A percentile compares a stretch with the other conserved stretches of the same genome.
Conservation (phyloP, 2,113 vertebrate genomes). For the Bos indicus region DNA sequence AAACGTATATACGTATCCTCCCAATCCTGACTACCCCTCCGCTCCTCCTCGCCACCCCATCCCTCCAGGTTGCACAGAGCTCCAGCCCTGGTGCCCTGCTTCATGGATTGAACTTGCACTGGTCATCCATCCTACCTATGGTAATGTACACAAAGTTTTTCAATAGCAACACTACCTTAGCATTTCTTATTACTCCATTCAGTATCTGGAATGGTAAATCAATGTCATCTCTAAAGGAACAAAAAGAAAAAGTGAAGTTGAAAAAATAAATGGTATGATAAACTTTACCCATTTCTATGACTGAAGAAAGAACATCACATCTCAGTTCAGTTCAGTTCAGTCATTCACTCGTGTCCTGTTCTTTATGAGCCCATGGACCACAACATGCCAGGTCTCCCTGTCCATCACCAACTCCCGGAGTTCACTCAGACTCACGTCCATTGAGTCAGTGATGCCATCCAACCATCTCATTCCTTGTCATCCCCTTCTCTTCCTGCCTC, state of each 20-base stretch:
- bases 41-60: not conserved
- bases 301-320: not conserved
- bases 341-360: fast-evolving
- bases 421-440: not conserved
- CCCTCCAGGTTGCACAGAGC: not conserved
- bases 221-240: not conserved
- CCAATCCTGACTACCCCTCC: fast-evolving
- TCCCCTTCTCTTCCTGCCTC: not conserved
- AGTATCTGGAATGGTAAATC: not conserved
- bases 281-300: not conserved
- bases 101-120: not conserved
- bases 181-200: not conserved
- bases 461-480: not conserved
- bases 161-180: not conserved
- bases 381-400: not conserved
- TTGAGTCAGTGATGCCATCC: not conserved
- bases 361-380: not conserved
- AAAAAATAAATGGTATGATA: not conserved
- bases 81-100: not conserved
- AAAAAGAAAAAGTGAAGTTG: not conserved
- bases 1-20: not conserved
- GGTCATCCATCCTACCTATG: not conserved
- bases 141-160: not conserved
- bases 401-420: not conserved
- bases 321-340: not conserved